Evolutionary conservation across 2,888 invertebrate species (phyloP).

Genomic region (Baccha elongata): DNA sequence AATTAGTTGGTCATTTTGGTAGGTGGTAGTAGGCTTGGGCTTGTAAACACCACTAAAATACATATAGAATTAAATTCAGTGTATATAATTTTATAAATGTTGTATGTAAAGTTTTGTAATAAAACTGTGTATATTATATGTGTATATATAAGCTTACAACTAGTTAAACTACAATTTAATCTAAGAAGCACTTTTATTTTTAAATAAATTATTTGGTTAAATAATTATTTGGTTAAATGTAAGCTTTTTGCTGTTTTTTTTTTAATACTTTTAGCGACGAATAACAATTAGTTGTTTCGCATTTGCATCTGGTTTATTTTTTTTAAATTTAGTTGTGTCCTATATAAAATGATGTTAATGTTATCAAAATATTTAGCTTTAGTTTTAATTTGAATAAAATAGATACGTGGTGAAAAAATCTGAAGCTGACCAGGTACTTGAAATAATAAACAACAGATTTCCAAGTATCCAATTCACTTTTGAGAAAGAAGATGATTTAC

Average conservation of each 20-base stretch:
- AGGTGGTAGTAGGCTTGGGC: constrained; percentile 14
- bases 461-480: no score
- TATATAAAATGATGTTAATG: no score
- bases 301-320: background rate
- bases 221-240: constrained; percentile 19
- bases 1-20: constrained; percentile 52
- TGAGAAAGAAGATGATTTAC: no score
- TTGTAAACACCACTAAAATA: constrained; percentile 26
- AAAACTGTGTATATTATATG: constrained; percentile 51
- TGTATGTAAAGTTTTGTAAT: constrained; percentile 45
- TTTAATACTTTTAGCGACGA: background rate
- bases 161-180: constrained; percentile 46
- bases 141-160: constrained; percentile 40
- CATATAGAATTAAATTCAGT: constrained; percentile 26
- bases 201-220: constrained; percentile 14
- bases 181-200: constrained; percentile 62
- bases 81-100: constrained; percentile 42
- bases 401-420: no score
- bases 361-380: no score
- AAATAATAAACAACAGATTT: no score
- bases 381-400: no score
- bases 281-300: background rate
- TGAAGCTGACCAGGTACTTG: no score
- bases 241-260: constrained; percentile 1
- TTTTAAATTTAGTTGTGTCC: no score